Conservation (phyloP, 2,797 vertebrate species). For the Parambassis ranga region DNA sequence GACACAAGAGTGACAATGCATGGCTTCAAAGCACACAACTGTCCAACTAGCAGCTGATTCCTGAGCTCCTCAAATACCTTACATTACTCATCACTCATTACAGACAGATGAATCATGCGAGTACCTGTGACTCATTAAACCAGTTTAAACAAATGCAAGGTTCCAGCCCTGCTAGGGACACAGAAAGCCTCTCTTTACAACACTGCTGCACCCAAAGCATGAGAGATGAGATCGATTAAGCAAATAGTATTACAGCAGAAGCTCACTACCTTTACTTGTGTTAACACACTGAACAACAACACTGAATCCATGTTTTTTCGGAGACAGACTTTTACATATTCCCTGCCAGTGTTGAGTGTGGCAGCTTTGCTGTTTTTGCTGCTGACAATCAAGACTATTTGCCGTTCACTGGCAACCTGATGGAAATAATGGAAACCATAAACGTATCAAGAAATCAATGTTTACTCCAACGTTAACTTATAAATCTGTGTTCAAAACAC, state of each 20-base stretch:
- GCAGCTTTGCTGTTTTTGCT: not conserved
- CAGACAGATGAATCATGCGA: slow-evolving; percentile 34
- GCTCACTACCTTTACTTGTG: not conserved
- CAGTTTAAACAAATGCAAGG: slow-evolving; percentile 42
- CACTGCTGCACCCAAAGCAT: not conserved
- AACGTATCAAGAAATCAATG: not conserved
- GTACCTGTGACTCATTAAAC: slow-evolving; percentile 57
- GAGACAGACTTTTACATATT: not conserved
- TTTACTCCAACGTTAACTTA: not conserved
- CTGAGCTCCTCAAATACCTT: not conserved
- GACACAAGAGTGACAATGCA: not conserved
- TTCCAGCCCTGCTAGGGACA: slow-evolving; percentile 11
- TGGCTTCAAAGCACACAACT: not conserved
- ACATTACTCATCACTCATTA: slow-evolving; percentile 41
- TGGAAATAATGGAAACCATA: not conserved
- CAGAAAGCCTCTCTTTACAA: not conserved
- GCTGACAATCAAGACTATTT: not conserved
- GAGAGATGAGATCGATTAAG: not conserved
- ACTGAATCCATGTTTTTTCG: not conserved
- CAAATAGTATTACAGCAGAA: not conserved
- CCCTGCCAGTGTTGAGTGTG: not conserved
- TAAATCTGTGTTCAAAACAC: not conserved
- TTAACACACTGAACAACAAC: not conserved
- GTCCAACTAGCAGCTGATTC: not conserved
- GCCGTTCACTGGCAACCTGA: no score